Evolutionary conservation across 2,888 invertebrate genomes (phyloP).

Genomic region (Amphipyra tragopoginis): DNA sequence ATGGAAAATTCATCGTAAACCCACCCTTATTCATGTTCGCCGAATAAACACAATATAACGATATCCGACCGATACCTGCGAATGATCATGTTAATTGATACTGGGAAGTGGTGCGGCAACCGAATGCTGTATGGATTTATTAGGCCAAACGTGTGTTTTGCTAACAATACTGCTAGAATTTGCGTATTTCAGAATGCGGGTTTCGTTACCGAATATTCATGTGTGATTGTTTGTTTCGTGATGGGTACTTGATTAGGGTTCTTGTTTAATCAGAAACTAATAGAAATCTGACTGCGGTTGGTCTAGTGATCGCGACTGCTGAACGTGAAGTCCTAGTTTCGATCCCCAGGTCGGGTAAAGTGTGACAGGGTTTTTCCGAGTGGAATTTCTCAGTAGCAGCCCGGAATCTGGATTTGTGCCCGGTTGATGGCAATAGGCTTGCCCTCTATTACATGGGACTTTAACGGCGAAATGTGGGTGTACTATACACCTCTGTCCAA

Average conservation of each 20-base stretch:
- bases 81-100: constrained; percentile 60
- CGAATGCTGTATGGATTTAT: constrained; percentile 54
- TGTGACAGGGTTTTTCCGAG: too few species aligned
- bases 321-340: too few species aligned
- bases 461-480: too few species aligned
- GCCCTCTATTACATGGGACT: too few species aligned
- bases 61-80: constrained; percentile 41
- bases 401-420: too few species aligned
- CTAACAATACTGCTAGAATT: constrained; percentile 35
- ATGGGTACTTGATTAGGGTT: constrained; percentile 2
- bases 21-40: constrained; percentile 20
- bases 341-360: too few species aligned
- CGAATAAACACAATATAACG: constrained; percentile 20
- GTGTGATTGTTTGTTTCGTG: constrained; percentile 12
- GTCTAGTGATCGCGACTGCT: too few species aligned
- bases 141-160: constrained; percentile 29
- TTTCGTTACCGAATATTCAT: constrained; percentile 12
- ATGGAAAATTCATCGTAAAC: background rate
- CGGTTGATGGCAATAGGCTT: too few species aligned
- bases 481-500: too few species aligned
- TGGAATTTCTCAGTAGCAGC: too few species aligned
- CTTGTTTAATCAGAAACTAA: too few species aligned
- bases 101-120: constrained; percentile 44
- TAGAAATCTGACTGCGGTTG: too few species aligned
- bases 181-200: constrained; percentile 5